Base-by-base conservation (phyloP, 2,888 invertebrate species). In the Dusona sp. region DNA sequence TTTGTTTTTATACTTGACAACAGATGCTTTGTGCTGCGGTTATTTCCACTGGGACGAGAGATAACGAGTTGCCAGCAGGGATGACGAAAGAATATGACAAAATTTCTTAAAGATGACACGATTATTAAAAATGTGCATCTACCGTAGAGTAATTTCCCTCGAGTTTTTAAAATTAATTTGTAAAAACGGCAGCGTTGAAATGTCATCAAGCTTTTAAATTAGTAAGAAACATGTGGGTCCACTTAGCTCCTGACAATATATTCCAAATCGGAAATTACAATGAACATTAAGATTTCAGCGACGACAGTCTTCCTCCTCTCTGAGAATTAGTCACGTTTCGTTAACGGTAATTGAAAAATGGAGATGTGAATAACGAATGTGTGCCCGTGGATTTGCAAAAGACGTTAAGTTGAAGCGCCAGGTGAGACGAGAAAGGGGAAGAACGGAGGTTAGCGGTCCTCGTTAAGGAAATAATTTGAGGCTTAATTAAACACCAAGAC, bases 401-500 rank as follows among this genome's bases (percentile, higher is more conserved):
- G 42, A 54, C 54, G 45, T 16, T 36, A 13, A 54, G 48, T 29
- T 42, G 19, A 42, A 68, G 13, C 7, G 51, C 11, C 16, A n/a
- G 3, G 67, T 9, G 22, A 57, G 38, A 48, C 19, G 42, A 64
- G 54, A 84, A 85, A 86, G 87, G 87, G 88, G 89, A 90, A 89
- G 88, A 90, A 91, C 86, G 83, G 87, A 85, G 88, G 88, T 19
- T 16, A 87, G 25, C 42, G 57, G 83, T 86, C 88, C 90, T 90
- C 90, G 89, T 91, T 92, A 91, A 90, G 89, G 90, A 90, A 90
- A 90, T 91, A 92, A 91, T 92, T 88, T 90, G 87, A 88, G 89
- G 90, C 90, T 91, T 91, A 92, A 92, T 92, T 91, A 91, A 91
- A 92, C 90, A 90, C 90, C 38, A 88, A 88, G 88, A 90, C 90